These are phyloP conservation scores for Decapterus maruadsi DNA, from an alignment of 2,797 vertebrate genomes.

Conservation along the genomic window DNA sequence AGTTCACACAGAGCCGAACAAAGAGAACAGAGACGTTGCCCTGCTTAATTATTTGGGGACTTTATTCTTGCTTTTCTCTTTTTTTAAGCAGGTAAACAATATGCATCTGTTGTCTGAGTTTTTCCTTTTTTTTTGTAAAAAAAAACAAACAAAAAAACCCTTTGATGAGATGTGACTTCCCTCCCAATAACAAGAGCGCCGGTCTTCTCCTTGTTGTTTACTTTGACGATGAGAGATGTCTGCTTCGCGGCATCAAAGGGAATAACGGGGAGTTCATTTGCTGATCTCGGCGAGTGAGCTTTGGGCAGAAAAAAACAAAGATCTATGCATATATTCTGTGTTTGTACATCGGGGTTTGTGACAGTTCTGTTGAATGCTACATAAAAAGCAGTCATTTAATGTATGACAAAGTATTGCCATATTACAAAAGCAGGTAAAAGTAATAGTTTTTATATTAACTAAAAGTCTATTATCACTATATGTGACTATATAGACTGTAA, in stretches of 20 bases:
- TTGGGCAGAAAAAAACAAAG: not conserved
- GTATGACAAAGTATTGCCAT: too few relatives aligned
- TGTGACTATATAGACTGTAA: too few relatives aligned
- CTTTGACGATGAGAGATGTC: conserved; percentile 26
- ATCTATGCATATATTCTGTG: not conserved
- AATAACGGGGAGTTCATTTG: conserved; percentile 30
- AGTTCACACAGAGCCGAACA: not conserved
- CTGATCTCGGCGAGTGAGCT: conserved; percentile 24
- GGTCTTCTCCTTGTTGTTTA: conserved; percentile 31
- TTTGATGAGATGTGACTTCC: conserved; percentile 51
- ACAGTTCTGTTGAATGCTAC: too few relatives aligned
- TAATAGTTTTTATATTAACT: too few relatives aligned
- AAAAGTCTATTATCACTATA: too few relatives aligned
- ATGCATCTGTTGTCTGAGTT: conserved; percentile 31
- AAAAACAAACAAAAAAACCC: conserved; percentile 1
- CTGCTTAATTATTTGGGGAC: conserved; percentile 28
- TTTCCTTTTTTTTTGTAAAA: conserved; percentile 11
- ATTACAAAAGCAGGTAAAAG: too few relatives aligned
- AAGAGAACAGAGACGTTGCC: conserved; percentile 30
- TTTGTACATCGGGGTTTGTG: not conserved
- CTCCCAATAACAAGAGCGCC: conserved; percentile 15
- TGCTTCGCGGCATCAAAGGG: conserved; percentile 47
- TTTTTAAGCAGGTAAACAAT: conserved; percentile 49
- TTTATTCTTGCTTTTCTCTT: not conserved
- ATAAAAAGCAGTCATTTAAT: too few relatives aligned